Base-by-base conservation (phyloP, 1,140 invertebrate genomes). In the Hypsibius dujardini region DNA sequence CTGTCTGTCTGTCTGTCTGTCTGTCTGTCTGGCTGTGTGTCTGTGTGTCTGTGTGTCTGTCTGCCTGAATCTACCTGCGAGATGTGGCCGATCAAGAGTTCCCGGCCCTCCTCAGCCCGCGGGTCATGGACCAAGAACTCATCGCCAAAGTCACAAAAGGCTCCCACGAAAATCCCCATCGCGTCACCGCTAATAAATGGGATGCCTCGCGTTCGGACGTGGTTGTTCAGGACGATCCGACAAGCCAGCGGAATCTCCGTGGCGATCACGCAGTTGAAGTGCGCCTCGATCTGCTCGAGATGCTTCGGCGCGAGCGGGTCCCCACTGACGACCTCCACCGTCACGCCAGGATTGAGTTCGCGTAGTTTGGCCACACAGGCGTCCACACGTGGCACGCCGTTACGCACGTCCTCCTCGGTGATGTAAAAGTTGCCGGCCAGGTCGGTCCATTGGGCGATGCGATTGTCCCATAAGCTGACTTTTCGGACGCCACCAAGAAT, bases 131-230 rank as follows among this genome's bases (percentile, higher is more conserved):
- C 77, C 71, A 80, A 76, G 77, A 81, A 81, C 15, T 74, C 72
- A 62, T 78, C 76, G 3, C 80, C 80, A 77, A 80, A 80, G 72
- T 81, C 80, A 76, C 75, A 76, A 73, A 80, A 81, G 7, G 73
- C 73, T 62, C 75, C 74, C 69, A 74, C 74, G 73, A 79, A 79
- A n/a, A 81, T 72, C n/a, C 80, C 80, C 76, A 73, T 78, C 1
- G 79, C 78, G 75, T 80, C 79, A 46, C 75, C 75, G 46, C 72
- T 74, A 2, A 81, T 77, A 74, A 80, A 79, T 79, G 80, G 73
- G 69, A 76, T 74, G 70, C 62, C 45, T 62, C 47, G 71, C 78
- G 72, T 73, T 78, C 79, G 71, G 76, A 79, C n/a, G 76, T 72
- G 72, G 79, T 79, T 14, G 79, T 74, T 79, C 14, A 80, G 74